A percentile compares a stretch with the other conserved stretches of the same genome.
These are phyloP conservation scores for Rallus crepitans DNA, from an alignment of 2,797 vertebrate genomes.

Conservation along the genomic window DNA sequence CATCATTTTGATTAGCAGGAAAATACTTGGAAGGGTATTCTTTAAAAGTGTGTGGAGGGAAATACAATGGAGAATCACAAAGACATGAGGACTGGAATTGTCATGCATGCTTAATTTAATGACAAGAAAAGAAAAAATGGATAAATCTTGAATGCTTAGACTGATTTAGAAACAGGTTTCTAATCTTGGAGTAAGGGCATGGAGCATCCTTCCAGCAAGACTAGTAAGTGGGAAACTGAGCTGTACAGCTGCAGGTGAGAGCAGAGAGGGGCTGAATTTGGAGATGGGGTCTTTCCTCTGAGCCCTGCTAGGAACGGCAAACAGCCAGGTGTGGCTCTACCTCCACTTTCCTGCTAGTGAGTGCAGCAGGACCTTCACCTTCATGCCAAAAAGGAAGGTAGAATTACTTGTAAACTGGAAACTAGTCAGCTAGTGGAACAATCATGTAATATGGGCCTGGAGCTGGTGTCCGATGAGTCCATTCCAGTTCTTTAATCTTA, in stretches of 20 bases:
- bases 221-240: neutral
- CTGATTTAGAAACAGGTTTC: neutral
- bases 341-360: neutral
- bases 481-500: neutral
- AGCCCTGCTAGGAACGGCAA: neutral
- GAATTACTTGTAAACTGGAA: neutral
- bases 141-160: neutral
- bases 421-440: neutral
- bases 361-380: neutral
- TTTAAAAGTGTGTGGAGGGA: neutral
- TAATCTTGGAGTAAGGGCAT: neutral
- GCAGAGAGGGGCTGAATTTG: neutral
- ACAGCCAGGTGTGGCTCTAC: neutral
- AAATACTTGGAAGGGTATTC: neutral
- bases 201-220: neutral
- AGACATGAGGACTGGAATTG: neutral
- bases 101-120: neutral
- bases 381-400: neutral
- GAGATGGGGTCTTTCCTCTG: neutral
- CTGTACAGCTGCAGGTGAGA: neutral
- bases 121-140: neutral
- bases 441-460: rapidly evolving
- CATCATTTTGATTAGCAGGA: neutral
- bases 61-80: neutral
- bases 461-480: neutral